Evolutionary conservation across 2,113 vertebrate genomes (phyloP).

Genomic region (Platycercus adscitus): DNA sequence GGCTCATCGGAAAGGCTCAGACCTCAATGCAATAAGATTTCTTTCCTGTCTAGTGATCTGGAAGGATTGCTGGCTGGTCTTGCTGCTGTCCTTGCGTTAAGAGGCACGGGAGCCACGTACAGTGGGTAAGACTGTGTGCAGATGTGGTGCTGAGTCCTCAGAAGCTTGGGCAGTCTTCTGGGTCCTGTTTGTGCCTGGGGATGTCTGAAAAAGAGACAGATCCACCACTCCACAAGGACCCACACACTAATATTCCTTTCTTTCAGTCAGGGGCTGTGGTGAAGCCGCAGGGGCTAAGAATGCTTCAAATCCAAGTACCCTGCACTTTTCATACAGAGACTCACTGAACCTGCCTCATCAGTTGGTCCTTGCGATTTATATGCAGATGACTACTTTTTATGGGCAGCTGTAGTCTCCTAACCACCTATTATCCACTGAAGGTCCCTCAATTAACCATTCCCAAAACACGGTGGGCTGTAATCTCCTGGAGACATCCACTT

Average conservation of each 20-base stretch:
- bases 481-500: background rate
- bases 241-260: background rate
- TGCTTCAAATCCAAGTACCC: background rate
- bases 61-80: background rate
- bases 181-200: background rate
- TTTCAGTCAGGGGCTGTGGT: background rate
- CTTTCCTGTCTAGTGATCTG: background rate
- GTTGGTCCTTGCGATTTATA: background rate
- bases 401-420: background rate
- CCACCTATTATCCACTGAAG: background rate
- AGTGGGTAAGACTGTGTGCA: background rate
- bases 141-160: background rate
- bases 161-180: background rate
- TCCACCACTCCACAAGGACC: background rate
- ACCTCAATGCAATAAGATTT: background rate
- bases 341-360: background rate
- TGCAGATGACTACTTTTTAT: background rate
- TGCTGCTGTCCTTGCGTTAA: background rate
- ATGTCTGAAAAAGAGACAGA: background rate
- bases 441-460: background rate
- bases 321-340: background rate
- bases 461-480: background rate
- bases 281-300: background rate
- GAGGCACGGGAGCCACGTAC: background rate
- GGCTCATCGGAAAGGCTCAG: background rate